These are phyloP conservation scores for Montipora efflorescens DNA, from an alignment of 64 coral and sea anemone genomes.

Conservation along the genomic window DNA sequence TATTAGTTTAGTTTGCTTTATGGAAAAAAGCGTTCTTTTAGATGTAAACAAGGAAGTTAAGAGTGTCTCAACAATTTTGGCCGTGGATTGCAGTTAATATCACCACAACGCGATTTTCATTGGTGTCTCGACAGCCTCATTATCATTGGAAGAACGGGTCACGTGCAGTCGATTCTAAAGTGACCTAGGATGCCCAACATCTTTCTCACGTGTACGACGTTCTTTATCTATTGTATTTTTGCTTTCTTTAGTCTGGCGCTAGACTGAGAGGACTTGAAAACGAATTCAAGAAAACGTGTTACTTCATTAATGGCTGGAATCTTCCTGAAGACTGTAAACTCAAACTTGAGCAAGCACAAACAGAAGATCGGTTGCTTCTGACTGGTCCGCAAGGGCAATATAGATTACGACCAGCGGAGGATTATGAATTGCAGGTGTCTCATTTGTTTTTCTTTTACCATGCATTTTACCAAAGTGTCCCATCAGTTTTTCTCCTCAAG, in stretches of 20 bases:
- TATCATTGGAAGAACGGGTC: too few species aligned
- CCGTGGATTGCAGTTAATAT: too few species aligned
- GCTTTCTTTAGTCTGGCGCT: not conserved
- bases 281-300: not conserved
- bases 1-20: too few species aligned
- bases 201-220: not conserved
- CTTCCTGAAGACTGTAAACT: not conserved
- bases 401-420: not conserved
- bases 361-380: not conserved
- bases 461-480: too few species aligned
- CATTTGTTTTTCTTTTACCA: not conserved
- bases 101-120: too few species aligned
- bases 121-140: too few species aligned
- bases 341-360: not conserved
- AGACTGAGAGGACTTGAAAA: constrained; percentile 4
- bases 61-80: too few species aligned
- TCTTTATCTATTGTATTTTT: not conserved
- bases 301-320: constrained; percentile 11
- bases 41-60: too few species aligned
- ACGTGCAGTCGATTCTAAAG: too few species aligned
- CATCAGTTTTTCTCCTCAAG: too few species aligned
- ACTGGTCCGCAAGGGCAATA: not conserved
- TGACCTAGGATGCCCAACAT: not conserved
- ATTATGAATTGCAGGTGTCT: not conserved
- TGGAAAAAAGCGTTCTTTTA: too few species aligned